Evolutionary conservation across 2,888 invertebrate genomes (phyloP).

Genomic region (Acanthosepion esculentum): DNA sequence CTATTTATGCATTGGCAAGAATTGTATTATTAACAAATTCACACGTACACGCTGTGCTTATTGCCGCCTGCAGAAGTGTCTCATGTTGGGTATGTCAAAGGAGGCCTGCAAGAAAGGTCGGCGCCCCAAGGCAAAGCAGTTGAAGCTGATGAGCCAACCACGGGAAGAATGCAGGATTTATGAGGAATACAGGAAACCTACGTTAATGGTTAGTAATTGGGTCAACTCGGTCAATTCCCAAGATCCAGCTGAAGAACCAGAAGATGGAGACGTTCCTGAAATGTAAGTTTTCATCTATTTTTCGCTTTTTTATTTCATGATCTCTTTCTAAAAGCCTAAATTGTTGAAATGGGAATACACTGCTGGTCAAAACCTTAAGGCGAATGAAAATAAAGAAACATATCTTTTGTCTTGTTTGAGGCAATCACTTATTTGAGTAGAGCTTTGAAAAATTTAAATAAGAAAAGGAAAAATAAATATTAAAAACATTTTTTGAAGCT

Average conservation of each 20-base stretch:
- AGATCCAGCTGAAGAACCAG: background rate
- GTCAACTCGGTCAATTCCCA: background rate
- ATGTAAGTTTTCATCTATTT: background rate
- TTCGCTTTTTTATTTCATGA: no score
- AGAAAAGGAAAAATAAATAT: no score
- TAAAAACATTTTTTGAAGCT: no score
- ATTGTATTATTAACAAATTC: constrained; percentile 41
- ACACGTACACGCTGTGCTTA: constrained; percentile 34
- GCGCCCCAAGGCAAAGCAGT: background rate
- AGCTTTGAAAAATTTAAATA: no score
- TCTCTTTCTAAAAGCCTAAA: no score
- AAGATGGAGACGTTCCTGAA: background rate
- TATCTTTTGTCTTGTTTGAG: no score
- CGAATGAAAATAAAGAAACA: no score
- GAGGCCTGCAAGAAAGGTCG: background rate
- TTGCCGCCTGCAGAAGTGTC: constrained; percentile 25
- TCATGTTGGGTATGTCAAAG: constrained; percentile 20
- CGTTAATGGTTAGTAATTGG: background rate
- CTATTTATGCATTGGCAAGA: constrained; percentile 39
- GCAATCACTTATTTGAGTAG: no score
- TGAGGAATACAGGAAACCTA: constrained; percentile 21
- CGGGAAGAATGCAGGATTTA: background rate
- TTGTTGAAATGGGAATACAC: no score
- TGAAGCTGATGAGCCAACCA: constrained; percentile 39
- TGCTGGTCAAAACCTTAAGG: no score